Conservation (phyloP, 2,113 vertebrate genomes). For the Paraplagusia blochii region DNA sequence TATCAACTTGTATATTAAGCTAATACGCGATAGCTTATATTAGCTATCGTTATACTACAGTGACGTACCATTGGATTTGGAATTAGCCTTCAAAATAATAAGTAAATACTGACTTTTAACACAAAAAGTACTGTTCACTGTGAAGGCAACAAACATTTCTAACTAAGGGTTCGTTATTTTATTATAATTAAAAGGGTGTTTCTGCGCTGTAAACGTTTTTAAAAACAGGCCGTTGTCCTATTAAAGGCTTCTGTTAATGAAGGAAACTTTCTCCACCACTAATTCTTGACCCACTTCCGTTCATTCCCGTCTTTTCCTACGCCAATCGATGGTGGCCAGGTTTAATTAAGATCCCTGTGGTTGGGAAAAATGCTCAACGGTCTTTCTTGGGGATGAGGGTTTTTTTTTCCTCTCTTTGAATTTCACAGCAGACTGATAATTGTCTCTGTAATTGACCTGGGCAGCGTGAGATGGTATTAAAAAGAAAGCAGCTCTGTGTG, state of each 20-base stretch:
- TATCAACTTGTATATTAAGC: too few species aligned
- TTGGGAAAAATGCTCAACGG: constrained; percentile 3
- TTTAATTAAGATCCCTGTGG: constrained; percentile 14
- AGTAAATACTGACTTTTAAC: too few species aligned
- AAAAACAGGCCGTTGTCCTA: background rate
- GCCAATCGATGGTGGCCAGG: background rate
- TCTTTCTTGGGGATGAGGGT: background rate
- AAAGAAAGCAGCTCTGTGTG: constrained; percentile 7
- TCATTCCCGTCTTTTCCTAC: background rate
- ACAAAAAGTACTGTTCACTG: too few species aligned
- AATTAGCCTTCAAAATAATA: too few species aligned
- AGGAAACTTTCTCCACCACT: background rate
- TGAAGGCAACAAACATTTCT: too few species aligned
- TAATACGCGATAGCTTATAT: too few species aligned
- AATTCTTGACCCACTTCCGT: background rate
- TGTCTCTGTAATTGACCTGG: constrained; percentile 28
- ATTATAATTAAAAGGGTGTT: too few species aligned
- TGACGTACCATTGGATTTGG: too few species aligned
- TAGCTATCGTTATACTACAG: too few species aligned
- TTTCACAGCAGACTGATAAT: constrained; percentile 13
- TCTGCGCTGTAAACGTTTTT: too few species aligned
- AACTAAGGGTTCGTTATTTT: too few species aligned
- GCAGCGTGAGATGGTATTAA: background rate
- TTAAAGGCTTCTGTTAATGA: background rate
- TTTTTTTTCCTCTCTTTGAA: constrained; percentile 5